Percentiles rank a stretch among this genome's conserved stretches.
phyloP scores from a whole-genome alignment of 2,888 invertebrate species.

The Neocrepidodera transversa region DNA sequence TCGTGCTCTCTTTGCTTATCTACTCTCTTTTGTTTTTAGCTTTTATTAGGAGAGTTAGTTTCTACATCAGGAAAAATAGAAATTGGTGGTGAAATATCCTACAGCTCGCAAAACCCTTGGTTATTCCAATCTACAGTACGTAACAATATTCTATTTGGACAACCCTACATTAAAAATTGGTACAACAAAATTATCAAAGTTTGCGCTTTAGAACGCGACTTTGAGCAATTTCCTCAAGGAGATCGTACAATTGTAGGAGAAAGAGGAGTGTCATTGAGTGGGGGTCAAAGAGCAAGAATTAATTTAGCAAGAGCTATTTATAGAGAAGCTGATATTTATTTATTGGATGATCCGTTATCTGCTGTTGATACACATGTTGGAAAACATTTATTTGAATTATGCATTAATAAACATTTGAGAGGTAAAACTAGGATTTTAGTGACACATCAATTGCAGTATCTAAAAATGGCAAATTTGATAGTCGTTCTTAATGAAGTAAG shows the following conservation, averaged over 20 bases:
- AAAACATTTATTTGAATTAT: conserved; percentile 76
- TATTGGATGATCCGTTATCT: conserved; percentile 80
- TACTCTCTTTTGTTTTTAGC: conserved; percentile 26
- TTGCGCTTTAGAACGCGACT: conserved; percentile 70
- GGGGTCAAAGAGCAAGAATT: conserved; percentile 81
- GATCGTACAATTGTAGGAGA: conserved; percentile 70
- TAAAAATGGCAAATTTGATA: conserved; percentile 64
- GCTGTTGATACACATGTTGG: conserved; percentile 83
- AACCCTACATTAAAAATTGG: conserved; percentile 58
- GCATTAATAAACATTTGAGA: conserved; percentile 65
- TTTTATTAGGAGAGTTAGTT: conserved; percentile 66
- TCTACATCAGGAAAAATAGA: conserved; percentile 61
- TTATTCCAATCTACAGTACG: conserved; percentile 66
- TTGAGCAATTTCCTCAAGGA: conserved; percentile 66
- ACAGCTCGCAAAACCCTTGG: conserved; percentile 75
- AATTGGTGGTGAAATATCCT: conserved; percentile 65
- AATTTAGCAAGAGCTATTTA: conserved; percentile 80
- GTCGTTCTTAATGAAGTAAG: conserved; percentile 64
- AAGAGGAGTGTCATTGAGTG: conserved; percentile 77
- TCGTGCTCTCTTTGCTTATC: too few relatives aligned
- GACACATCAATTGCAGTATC: conserved; percentile 75
- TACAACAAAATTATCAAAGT: conserved; percentile 65
- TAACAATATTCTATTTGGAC: conserved; percentile 75
- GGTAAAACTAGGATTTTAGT: conserved; percentile 71
- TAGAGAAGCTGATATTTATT: conserved; percentile 75